These are phyloP conservation scores for Chloebia gouldiae DNA, from an alignment of 2,113 vertebrate species.

Conservation along the genomic window DNA sequence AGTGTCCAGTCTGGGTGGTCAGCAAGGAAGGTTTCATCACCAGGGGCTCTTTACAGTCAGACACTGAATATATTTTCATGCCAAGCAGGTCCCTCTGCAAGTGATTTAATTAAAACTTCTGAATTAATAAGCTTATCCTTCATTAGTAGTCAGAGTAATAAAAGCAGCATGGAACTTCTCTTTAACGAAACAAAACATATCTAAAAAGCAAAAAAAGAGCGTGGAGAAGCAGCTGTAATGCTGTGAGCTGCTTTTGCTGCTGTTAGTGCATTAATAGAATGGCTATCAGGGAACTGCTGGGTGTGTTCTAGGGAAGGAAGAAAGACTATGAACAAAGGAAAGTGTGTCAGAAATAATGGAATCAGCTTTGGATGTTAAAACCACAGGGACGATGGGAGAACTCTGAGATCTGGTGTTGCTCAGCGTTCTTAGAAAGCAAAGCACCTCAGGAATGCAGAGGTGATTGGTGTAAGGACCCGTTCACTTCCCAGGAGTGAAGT, in stretches of 20 bases:
- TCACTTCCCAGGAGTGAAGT: neutral
- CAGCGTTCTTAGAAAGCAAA: neutral
- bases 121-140: slow-evolving; percentile 23
- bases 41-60: neutral
- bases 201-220: neutral
- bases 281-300: neutral
- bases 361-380: neutral
- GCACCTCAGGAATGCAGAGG: neutral
- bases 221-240: neutral
- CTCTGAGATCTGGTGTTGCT: neutral
- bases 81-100: neutral
- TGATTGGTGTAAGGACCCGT: neutral
- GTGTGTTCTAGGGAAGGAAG: neutral
- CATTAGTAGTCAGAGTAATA: neutral
- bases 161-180: neutral
- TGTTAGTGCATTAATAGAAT: neutral
- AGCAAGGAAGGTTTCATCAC: neutral
- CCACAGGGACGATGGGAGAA: neutral
- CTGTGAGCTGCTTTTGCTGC: neutral
- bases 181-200: neutral
- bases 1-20: fast-evolving
- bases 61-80: neutral
- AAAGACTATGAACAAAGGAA: neutral
- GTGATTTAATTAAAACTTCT: slow-evolving; percentile 25
- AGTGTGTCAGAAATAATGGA: neutral